These are phyloP conservation scores for Sebastes aleutianus DNA, from an alignment of 2,797 vertebrate genomes.

Conservation along the genomic window DNA sequence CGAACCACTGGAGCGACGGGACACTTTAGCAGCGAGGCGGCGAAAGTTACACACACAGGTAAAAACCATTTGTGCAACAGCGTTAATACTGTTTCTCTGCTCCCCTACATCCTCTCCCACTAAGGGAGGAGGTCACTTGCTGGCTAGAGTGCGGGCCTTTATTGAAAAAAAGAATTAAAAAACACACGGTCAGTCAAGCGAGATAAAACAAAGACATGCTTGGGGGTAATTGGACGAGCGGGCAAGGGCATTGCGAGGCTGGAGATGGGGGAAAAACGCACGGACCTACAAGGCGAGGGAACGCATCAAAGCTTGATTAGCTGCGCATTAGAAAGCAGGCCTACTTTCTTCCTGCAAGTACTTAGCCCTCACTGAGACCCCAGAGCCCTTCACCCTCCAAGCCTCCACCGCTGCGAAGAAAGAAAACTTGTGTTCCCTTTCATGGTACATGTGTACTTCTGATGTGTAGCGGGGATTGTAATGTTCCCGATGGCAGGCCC, in stretches of 20 bases:
- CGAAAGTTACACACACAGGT: slow-evolving; percentile 63
- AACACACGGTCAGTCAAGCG: slow-evolving; percentile 38
- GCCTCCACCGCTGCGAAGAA: slow-evolving; percentile 30
- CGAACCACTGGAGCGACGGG: slow-evolving; percentile 68
- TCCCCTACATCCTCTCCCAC: slow-evolving; percentile 22
- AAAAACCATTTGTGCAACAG: slow-evolving; percentile 65
- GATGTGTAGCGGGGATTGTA: slow-evolving; percentile 48
- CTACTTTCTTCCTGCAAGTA: slow-evolving; percentile 53
- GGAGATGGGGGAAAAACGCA: slow-evolving; percentile 14
- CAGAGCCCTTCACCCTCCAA: slow-evolving; percentile 37
- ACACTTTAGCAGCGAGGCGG: slow-evolving; percentile 59
- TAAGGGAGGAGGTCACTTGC: slow-evolving; percentile 34
- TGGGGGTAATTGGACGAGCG: slow-evolving; percentile 63
- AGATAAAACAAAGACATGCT: slow-evolving; percentile 72
- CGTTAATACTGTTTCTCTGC: slow-evolving; percentile 44
- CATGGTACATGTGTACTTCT: slow-evolving; percentile 70
- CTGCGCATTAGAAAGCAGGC: slow-evolving; percentile 61
- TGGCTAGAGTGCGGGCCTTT: slow-evolving; percentile 43
- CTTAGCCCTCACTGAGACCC: slow-evolving; percentile 60
- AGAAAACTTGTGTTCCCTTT: slow-evolving; percentile 73
- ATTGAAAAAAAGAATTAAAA: slow-evolving; percentile 2
- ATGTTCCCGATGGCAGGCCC: slow-evolving; percentile 63
- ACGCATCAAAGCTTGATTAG: slow-evolving; percentile 76
- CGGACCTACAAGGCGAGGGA: slow-evolving; percentile 41
- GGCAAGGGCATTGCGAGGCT: slow-evolving; percentile 25